Conservation (phyloP, 2,113 vertebrate species). For the Brachyistius frenatus region DNA sequence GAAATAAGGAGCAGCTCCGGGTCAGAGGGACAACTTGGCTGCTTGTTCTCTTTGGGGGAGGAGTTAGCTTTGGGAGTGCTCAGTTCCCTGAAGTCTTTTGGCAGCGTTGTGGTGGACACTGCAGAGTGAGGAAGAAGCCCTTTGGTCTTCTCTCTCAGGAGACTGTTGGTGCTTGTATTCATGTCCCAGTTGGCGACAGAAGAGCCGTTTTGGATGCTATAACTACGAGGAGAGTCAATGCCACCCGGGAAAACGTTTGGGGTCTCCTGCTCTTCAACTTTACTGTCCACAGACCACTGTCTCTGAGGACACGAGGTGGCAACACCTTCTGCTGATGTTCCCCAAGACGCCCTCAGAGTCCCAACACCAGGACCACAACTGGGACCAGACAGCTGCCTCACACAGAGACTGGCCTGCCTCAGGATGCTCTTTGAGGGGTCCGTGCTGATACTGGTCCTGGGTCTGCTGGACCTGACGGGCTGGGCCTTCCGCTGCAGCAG, state of each 20-base stretch:
- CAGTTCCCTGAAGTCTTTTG: constrained; percentile 79
- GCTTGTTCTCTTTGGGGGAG: constrained; percentile 78
- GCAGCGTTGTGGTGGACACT: not conserved
- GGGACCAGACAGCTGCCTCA: constrained; percentile 76
- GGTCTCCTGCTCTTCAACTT: constrained; percentile 67
- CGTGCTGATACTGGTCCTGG: constrained; percentile 90
- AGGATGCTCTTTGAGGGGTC: constrained; percentile 90
- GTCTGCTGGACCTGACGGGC: constrained; percentile 90
- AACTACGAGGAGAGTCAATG: constrained; percentile 22
- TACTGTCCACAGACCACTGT: constrained; percentile 73
- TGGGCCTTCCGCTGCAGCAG: constrained; percentile 91
- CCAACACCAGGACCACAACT: constrained; percentile 55
- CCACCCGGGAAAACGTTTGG: constrained; percentile 1
- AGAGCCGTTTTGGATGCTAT: not conserved
- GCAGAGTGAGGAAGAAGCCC: constrained; percentile 47
- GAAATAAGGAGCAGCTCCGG: constrained; percentile 73
- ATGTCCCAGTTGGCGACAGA: constrained; percentile 48
- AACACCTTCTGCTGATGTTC: constrained; percentile 60
- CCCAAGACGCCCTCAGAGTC: constrained; percentile 71
- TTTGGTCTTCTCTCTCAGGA: constrained; percentile 62
- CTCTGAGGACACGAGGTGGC: constrained; percentile 23
- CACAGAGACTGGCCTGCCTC: constrained; percentile 88
- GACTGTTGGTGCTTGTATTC: constrained; percentile 63
- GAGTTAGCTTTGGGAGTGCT: constrained; percentile 61
- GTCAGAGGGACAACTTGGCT: constrained; percentile 47